Evolutionary conservation across 2,113 vertebrate species (phyloP), one percentile per base, ranked within the genome.

Genomic region (Leptocoma aspasia): DNA sequence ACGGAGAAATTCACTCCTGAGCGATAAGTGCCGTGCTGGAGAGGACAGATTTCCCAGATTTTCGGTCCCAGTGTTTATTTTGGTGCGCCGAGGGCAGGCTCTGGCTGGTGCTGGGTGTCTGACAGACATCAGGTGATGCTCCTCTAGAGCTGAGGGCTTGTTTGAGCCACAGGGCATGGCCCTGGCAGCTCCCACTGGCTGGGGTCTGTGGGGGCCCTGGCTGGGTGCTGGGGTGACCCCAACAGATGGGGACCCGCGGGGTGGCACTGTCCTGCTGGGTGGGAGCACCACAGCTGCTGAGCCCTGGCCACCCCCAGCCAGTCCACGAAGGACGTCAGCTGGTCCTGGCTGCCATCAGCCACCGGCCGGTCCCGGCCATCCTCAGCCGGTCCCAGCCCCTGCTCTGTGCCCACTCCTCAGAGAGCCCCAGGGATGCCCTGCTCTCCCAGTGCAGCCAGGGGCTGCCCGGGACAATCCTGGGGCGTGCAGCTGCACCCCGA

Each of bases 11-110:
- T 95, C 95, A 90, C 92, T 88, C 80, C 96, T 82, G 60, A 85
- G 94, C 76, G 95, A 97, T 96, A 95, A 97, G 90, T 96, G 92
- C 92, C 83, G 89, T 22, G 80, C 78, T 41, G 89, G 92, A 72
- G 80, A 47, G 95, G 95, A 42, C 83, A 94, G 86, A 92, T 97
- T 93, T 89, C 92, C 31, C 24, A 89, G 95, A 96, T 95, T 94
- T 91, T 93, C 82, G 24, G 24, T 4, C 18, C 35, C 57, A 84
- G 56, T 47, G 11, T 90, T 94, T 86, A 65, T 97, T 94, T 68
- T 78, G 93, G 68, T 89, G 44, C 37, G 37, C 28, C 1, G 4
- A 33, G 45, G 86, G 56, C 44, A 83, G 71, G n/a, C 92, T 91
- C 21, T 33, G 86, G 35, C 17, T 31, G n/a, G 17, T n/a, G 54